phyloP scores from a whole-genome alignment of 2,113 vertebrate genomes.

The Empidonax traillii region DNA sequence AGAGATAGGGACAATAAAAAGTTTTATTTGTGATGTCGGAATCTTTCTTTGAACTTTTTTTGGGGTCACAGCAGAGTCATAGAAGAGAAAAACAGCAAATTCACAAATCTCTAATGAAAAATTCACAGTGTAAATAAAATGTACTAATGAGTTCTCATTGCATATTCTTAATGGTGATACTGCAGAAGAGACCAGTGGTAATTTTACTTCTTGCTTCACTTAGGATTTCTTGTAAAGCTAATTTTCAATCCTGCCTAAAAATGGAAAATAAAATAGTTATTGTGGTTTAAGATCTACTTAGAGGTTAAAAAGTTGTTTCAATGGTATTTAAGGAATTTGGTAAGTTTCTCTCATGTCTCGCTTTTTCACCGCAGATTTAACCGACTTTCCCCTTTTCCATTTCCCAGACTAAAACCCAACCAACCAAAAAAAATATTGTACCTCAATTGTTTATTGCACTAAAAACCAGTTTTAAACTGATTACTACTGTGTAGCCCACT shows the following conservation, averaged over 20 bases:
- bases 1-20: background rate
- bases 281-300: background rate
- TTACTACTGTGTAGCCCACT: background rate
- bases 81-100: background rate
- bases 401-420: background rate
- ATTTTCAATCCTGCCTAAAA: background rate
- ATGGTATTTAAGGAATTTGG: background rate
- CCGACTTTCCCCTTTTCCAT: background rate
- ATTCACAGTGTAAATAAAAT: background rate
- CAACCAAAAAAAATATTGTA: background rate
- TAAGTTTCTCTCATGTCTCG: background rate
- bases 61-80: background rate
- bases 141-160: background rate
- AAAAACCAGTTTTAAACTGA: background rate
- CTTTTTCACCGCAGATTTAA: background rate
- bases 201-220: background rate
- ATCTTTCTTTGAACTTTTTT: background rate
- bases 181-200: background rate
- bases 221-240: background rate
- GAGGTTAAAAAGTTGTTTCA: background rate
- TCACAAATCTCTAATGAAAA: background rate
- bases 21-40: background rate
- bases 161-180: background rate
- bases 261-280: background rate
- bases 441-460: background rate